These are phyloP conservation scores for Morbakka virulenta DNA, from an alignment of 30 jellyfish, hydroid and myxozoan genomes.

Conservation along the genomic window DNA sequence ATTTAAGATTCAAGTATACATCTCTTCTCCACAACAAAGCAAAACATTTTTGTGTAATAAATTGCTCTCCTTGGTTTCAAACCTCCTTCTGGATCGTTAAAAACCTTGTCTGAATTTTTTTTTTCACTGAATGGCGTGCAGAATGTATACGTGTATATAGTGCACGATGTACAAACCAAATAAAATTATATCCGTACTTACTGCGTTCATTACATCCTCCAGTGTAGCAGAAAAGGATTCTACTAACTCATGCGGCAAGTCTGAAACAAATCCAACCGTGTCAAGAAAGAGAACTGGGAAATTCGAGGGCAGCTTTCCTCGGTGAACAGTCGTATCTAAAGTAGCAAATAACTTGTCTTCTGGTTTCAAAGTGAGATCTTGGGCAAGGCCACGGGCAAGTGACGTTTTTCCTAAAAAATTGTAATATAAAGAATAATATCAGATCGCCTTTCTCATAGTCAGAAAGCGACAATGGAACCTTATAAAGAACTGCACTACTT, in stretches of 20 bases:
- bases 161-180: too few species aligned
- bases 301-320: constrained; percentile 94
- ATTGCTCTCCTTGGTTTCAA: too few species aligned
- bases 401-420: constrained; percentile 90
- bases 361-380: constrained; percentile 74
- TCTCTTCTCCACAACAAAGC: too few species aligned
- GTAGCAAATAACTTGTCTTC: constrained; percentile 96
- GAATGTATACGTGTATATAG: too few species aligned
- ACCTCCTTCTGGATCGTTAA: too few species aligned
- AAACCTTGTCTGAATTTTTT: too few species aligned
- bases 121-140: too few species aligned
- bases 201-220: constrained; percentile 90
- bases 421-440: neutral
- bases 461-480: neutral
- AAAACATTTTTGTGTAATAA: too few species aligned
- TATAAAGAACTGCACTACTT: too few species aligned
- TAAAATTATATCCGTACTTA: constrained; percentile 16
- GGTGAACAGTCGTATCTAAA: constrained; percentile 92
- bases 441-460: neutral
- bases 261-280: constrained; percentile 96
- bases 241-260: constrained; percentile 93
- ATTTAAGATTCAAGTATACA: too few species aligned
- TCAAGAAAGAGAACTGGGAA: constrained; percentile 72
- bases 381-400: constrained; percentile 77
- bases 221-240: constrained; percentile 93